Conservation (phyloP, 2,113 vertebrate genomes). For the Macroglossus sobrinus region DNA sequence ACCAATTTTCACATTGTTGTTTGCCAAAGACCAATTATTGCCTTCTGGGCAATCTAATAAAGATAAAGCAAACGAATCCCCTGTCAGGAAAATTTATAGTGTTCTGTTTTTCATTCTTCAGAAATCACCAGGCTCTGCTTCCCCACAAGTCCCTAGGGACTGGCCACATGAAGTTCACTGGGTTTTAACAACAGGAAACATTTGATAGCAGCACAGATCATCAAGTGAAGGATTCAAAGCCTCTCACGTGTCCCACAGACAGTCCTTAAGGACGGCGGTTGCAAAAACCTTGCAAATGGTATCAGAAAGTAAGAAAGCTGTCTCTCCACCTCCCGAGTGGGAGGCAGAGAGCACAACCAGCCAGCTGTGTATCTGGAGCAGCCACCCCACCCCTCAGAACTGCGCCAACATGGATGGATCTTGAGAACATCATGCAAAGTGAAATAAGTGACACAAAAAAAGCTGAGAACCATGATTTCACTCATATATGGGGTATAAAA, state of each 20-base stretch:
- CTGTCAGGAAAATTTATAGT: constrained; percentile 19
- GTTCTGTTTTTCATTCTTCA: constrained; percentile 47
- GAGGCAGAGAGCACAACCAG: background rate
- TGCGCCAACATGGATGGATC: no score
- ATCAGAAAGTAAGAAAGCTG: background rate
- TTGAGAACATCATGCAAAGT: no score
- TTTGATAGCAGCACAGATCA: background rate
- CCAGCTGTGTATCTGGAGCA: background rate
- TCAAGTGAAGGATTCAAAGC: background rate
- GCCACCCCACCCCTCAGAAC: no score
- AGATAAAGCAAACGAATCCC: constrained; percentile 42
- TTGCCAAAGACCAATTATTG: constrained; percentile 64
- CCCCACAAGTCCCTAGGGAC: background rate
- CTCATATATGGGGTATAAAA: no score
- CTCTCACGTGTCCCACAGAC: background rate
- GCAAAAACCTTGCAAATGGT: background rate
- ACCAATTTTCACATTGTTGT: background rate
- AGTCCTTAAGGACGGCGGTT: background rate
- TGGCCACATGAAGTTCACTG: background rate
- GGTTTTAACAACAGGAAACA: constrained; percentile 11
- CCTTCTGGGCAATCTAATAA: constrained; percentile 59
- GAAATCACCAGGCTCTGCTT: background rate
- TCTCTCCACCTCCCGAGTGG: background rate
- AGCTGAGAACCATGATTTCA: no score
- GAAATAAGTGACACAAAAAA: no score